These are phyloP conservation scores for Psylliodes chrysocephalus DNA, from an alignment of 2,888 invertebrate genomes.

Conservation along the genomic window DNA sequence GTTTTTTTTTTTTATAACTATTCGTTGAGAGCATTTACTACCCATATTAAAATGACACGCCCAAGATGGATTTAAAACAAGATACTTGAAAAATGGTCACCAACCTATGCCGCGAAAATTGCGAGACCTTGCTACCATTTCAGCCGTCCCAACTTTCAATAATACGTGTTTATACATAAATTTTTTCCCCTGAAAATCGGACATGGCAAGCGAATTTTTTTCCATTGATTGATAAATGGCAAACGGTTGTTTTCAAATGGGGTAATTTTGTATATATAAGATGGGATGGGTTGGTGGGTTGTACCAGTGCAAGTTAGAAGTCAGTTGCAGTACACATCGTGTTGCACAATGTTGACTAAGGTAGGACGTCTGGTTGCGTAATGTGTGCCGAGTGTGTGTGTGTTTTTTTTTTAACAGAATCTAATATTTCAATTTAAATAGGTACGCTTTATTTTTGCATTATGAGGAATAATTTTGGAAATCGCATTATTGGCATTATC, in stretches of 20 bases:
- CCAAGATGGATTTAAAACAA: conserved; percentile 16
- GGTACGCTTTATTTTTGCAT: too few species aligned
- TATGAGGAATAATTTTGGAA: too few species aligned
- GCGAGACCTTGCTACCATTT: conserved; percentile 52
- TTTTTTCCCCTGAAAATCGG: conserved; percentile 44
- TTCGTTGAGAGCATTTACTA: not conserved
- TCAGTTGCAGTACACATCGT: conserved; percentile 43
- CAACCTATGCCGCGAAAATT: conserved; percentile 31
- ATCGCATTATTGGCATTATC: too few species aligned
- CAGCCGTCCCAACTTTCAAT: conserved; percentile 46
- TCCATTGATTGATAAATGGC: conserved; percentile 45
- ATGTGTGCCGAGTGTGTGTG: not conserved
- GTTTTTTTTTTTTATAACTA: too few species aligned
- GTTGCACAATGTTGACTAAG: conserved; percentile 55
- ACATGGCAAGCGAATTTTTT: conserved; percentile 39
- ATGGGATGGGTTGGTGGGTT: conserved; percentile 40
- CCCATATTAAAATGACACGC: conserved; percentile 9
- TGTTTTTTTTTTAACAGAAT: conserved; percentile 3
- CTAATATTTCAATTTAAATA: not conserved
- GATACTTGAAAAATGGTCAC: conserved; percentile 23
- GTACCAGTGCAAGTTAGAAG: conserved; percentile 52
- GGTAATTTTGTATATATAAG: conserved; percentile 56
- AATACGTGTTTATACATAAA: conserved; percentile 20
- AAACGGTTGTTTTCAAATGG: conserved; percentile 37
- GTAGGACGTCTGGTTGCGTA: conserved; percentile 43